These are phyloP conservation scores for Cricetomys ansorgei DNA, from an alignment of 2,113 vertebrate genomes.

Conservation along the genomic window DNA sequence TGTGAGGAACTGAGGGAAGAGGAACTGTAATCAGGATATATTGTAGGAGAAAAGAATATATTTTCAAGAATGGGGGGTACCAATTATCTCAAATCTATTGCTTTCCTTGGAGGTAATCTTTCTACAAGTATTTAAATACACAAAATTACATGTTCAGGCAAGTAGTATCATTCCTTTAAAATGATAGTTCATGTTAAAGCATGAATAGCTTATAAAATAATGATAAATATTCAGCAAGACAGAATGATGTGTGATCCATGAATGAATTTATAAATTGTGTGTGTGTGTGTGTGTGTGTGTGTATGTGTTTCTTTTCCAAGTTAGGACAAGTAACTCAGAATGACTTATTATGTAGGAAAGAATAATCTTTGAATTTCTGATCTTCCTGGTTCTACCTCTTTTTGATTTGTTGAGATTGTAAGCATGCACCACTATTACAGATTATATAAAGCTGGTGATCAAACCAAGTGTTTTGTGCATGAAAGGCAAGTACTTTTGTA, in stretches of 20 bases:
- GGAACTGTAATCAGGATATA: neutral
- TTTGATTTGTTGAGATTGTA: neutral
- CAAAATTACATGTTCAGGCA: neutral
- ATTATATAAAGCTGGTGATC: neutral
- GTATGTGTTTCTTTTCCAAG: neutral
- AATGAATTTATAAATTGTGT: neutral
- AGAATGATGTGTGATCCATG: neutral
- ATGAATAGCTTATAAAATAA: neutral
- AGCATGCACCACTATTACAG: neutral
- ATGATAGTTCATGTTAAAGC: neutral
- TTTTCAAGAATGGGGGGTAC: neutral
- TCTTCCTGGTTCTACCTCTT: neutral
- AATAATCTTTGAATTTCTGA: neutral
- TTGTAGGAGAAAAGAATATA: neutral
- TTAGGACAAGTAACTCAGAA: neutral
- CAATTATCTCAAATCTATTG: neutral
- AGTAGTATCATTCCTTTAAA: neutral
- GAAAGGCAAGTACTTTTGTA: neutral
- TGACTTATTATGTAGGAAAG: neutral
- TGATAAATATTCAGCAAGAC: neutral
- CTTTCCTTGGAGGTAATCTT: neutral
- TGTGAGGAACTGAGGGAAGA: neutral
- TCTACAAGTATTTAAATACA: neutral
- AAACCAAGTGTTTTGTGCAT: neutral
- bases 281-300: neutral